A percentile compares a stretch with the other conserved stretches of the same genome.
Conservation (phyloP, 2,797 vertebrate genomes). For the Eospalax fontanierii region DNA sequence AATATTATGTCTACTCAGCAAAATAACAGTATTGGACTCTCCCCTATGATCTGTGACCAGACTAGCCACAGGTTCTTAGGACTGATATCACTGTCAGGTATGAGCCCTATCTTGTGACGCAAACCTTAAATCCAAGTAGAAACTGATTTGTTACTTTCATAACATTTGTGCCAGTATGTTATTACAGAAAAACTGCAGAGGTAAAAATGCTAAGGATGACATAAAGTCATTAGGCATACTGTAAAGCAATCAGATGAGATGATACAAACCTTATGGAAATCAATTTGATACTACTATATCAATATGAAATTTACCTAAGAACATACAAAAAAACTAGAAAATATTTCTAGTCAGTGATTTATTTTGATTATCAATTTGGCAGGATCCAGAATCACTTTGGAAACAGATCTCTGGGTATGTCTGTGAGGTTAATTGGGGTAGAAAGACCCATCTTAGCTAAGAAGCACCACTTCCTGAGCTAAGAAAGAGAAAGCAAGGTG, state of each 20-base stretch:
- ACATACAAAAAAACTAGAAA: background rate
- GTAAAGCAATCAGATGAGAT: background rate
- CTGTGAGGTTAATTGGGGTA: background rate
- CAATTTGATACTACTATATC: background rate
- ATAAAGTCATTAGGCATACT: background rate
- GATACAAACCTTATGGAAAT: background rate
- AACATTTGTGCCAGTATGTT: background rate
- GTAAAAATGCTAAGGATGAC: background rate
- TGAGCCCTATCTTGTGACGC: no score
- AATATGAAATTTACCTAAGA: slow-evolving; percentile 16
- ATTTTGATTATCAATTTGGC: background rate
- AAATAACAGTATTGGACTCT: no score
- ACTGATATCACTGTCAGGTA: no score
- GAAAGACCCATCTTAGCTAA: background rate
- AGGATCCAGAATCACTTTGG: background rate
- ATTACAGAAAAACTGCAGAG: background rate
- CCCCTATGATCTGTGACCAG: no score
- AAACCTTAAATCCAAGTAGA: no score
- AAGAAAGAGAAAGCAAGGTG: background rate
- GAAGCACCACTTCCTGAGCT: background rate
- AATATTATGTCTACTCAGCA: no score
- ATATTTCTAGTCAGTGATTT: background rate
- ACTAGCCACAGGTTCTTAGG: no score
- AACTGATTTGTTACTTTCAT: no score
- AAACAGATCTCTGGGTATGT: background rate